Base-by-base conservation (phyloP, 1,140 invertebrate species). In the Papilio helenus region DNA sequence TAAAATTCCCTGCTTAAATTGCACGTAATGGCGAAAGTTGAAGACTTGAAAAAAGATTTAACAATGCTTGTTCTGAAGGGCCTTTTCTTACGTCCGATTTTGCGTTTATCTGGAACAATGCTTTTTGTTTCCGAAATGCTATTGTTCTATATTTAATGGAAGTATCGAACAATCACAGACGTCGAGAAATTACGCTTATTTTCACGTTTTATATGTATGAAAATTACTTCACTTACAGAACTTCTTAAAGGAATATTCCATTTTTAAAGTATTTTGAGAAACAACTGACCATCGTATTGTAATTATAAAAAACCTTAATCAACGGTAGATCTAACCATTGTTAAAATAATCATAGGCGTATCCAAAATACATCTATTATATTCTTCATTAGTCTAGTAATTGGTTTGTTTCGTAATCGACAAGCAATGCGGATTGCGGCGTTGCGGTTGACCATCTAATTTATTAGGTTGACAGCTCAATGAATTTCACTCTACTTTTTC, bases 1-100 rank as follows among this genome's bases (percentile, higher is more conserved):
- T 92, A 93, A 77, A 93, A 88, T 93, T 94, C 87, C 86, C 85
- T 91, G 87, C 90, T 94, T 92, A 92, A 92, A 92, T 89, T 88
- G 89, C 91, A 90, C 90, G 87, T 90, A 93, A 94, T 90, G 90
- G 88, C 87, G 83, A 92, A 94, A 92, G 88, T 94, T 92, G 83
- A 83, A 76, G 85, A 89, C 87, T 93, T 91, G 87, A 91, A 91
- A 76, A 91, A 94, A 94, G 91, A 94, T 93, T 92, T 94, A 94
- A 94, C 91, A 93, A 93, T 92, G 90, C 90, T 90, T 92, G 91
- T 92, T 94, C 90, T 89, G 88, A 91, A 89, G 87, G 90, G 91
- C 88, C 87, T 83, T 81, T 84, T 88, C 85, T 86, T 84, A 84
- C 84, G 84, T 86, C 82, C 82, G 79, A 82, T 84, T 87, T 83